phyloP scores from a whole-genome alignment of 2,888 invertebrate species.

The Nomada fabriciana region DNA sequence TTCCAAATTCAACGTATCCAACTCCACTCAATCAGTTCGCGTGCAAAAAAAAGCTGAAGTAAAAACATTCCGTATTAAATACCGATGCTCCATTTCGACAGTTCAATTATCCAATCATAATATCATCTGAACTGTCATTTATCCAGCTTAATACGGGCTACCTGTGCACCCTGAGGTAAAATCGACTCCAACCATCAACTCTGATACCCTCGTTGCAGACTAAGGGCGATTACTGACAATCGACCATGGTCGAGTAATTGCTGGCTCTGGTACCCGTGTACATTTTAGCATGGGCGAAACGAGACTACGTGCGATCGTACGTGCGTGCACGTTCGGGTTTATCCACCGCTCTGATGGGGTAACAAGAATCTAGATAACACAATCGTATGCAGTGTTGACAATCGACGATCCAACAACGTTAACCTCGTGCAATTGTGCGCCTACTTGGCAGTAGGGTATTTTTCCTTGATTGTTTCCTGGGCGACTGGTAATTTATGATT shows the following conservation, averaged over 20 bases:
- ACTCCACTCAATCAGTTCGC: no score
- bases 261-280: constrained; percentile 67
- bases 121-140: not conserved
- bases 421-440: constrained; percentile 38
- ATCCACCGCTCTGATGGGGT: constrained; percentile 69
- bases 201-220: constrained; percentile 65
- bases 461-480: constrained; percentile 55
- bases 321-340: constrained; percentile 57
- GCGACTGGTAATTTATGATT: constrained; percentile 54
- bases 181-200: constrained; percentile 66
- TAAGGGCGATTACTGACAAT: constrained; percentile 74
- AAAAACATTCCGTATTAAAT: not conserved
- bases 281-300: constrained; percentile 61
- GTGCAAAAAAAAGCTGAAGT: no score
- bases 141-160: constrained; percentile 18
- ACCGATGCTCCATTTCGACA: not conserved
- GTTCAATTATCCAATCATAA: constrained; percentile 16
- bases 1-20: not conserved
- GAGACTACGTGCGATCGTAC: constrained; percentile 31
- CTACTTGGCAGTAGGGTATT: constrained; percentile 20
- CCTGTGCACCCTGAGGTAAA: constrained; percentile 50
- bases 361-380: constrained; percentile 76
- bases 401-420: constrained; percentile 46
- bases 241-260: constrained; percentile 74
- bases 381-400: constrained; percentile 60